Evolutionary conservation across 2,797 vertebrate genomes (phyloP).

Genomic region (Gadopsis bispinosus): DNA sequence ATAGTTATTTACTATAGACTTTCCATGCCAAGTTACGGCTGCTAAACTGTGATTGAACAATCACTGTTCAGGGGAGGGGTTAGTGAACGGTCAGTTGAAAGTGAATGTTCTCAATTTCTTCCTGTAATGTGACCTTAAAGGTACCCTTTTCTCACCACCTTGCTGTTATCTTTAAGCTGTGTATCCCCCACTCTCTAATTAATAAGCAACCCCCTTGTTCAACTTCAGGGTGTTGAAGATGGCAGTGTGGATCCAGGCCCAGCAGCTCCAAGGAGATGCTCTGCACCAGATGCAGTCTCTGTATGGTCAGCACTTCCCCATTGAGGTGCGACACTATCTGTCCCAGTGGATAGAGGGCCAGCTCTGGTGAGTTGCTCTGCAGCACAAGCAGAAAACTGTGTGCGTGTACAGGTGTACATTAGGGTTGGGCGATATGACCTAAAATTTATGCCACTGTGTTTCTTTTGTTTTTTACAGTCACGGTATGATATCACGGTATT

Average conservation of each 20-base stretch:
- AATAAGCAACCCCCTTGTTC: neutral
- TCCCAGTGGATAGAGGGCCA: conserved; percentile 94
- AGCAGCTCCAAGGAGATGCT: conserved; percentile 97
- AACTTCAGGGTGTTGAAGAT: conserved; percentile 86
- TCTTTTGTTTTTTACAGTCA: no score
- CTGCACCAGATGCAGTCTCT: conserved; percentile 97
- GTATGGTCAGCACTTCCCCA: conserved; percentile 98
- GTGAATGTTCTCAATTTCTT: neutral
- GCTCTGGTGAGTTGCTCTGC: conserved; percentile 86
- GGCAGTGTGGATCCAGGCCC: conserved; percentile 96
- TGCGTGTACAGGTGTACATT: neutral
- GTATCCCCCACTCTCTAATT: neutral
- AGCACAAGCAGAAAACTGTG: neutral
- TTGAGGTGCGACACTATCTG: conserved; percentile 96
- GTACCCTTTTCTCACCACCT: neutral
- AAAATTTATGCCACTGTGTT: no score
- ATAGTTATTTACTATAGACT: neutral
- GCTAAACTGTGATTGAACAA: neutral
- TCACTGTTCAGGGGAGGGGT: neutral
- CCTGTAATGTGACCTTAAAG: neutral
- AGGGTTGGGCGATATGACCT: no score
- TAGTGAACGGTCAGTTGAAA: conserved; percentile 10
- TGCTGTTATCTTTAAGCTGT: neutral
- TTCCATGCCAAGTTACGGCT: neutral
- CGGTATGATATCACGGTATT: no score